Conservation (phyloP, 2,888 invertebrate genomes). For the Troilus luridus region DNA sequence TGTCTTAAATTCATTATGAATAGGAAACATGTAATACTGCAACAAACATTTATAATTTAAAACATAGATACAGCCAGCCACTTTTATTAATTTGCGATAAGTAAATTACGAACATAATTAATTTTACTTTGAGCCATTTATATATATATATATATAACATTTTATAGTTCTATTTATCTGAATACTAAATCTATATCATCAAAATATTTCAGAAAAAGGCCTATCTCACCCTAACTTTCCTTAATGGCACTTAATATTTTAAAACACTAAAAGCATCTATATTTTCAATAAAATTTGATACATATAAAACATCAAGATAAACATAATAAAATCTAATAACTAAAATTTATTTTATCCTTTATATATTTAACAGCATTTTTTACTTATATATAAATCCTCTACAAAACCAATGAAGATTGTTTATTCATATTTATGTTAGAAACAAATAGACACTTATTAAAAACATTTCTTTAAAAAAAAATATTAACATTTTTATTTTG, state of each 20-base stretch:
- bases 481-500: too few species aligned
- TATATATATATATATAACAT: background rate
- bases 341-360: background rate
- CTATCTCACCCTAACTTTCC: background rate
- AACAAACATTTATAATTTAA: background rate
- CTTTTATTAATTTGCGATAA: background rate
- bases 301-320: slow-evolving; percentile 1
- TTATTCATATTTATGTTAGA: background rate
- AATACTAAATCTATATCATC: background rate
- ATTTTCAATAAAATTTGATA: background rate
- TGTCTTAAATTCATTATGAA: background rate
- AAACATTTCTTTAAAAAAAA: background rate
- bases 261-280: slow-evolving; percentile 2
- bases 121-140: background rate
- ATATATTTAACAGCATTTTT: background rate
- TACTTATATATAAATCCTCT: background rate
- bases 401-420: background rate
- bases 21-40: background rate
- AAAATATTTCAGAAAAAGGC: background rate
- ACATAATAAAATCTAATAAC: background rate
- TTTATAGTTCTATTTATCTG: background rate
- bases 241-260: background rate
- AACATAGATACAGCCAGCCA: background rate
- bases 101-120: background rate
- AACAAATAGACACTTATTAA: background rate